Base-by-base conservation (phyloP, 2,797 vertebrate genomes). In the Chelonia mydas region DNA sequence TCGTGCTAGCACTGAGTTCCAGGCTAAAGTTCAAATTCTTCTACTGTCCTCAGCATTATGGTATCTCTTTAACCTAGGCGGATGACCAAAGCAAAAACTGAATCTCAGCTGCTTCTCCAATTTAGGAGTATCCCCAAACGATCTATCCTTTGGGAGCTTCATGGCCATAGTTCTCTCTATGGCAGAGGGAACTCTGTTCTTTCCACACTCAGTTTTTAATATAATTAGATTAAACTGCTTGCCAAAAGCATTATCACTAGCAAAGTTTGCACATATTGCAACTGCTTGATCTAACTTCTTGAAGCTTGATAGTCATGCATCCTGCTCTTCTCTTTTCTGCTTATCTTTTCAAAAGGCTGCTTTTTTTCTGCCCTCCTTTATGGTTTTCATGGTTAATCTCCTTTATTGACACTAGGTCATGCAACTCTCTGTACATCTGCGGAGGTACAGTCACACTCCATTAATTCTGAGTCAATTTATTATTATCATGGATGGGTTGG, bases 371-470 rank as follows among this genome's bases (percentile, higher is more conserved):
- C 77, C 51, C 31, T 84, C 37, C 51, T 83, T 90, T 84, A 87
- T 68, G 49, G 17, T 88, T 93, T 87, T 77, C 81, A 83, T 90
- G 31, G 57, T 93, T 93, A 87, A 90, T 87, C 92, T 93, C 88
- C 81, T 93, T 87, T 90, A 83, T 53, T 87, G 74, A 90, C 59
- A 80, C 12, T 53, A 53, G 74, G 74, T 80, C 88, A 83, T 83
- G 80, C 82, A 93, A 87, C 19, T 55, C 65, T 76, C 76, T 81
- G 50, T 84, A 81, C 37, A 55, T 74, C 53, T 45, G 21, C 77
- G n/a, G 47, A 87, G 65, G 83, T 68, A 80, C 74, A 81, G 65
- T 77, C 78, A 90, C 85, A 65, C 54, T 80, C 55, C 74, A 84
- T 87, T 93, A 81, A 88, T 47, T 59, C 31, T 50, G 61, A 84